phyloP scores from a whole-genome alignment of 2,113 vertebrate genomes.

The Cynoglossus semilaevis region DNA sequence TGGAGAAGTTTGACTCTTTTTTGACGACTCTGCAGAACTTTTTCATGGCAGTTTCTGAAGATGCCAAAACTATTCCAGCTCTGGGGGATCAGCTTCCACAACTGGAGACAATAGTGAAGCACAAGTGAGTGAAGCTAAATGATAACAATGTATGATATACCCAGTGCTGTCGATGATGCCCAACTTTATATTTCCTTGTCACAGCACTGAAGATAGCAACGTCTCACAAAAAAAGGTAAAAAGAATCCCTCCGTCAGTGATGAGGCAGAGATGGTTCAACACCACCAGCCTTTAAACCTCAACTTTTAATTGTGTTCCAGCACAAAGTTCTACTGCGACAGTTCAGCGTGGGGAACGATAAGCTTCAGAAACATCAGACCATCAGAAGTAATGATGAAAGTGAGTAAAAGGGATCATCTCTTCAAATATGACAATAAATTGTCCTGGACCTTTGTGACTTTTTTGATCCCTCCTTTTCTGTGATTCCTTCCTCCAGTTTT shows the following conservation, averaged over 20 bases:
- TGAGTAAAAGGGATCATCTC: conserved; percentile 63
- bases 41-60: conserved; percentile 88
- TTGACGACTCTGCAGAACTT: conserved; percentile 80
- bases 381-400: conserved; percentile 90
- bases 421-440: not conserved
- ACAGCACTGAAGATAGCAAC: conserved; percentile 87
- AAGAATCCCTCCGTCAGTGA: accelerated
- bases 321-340: conserved; percentile 94
- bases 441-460: not conserved
- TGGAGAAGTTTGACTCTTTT: too few species aligned
- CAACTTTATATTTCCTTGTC: not conserved
- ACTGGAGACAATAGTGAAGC: conserved; percentile 87
- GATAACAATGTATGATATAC: not conserved
- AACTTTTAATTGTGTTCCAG: conserved; percentile 62
- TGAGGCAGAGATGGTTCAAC: not conserved
- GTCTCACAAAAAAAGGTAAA: conserved; percentile 85
- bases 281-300: not conserved
- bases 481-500: conserved; percentile 84
- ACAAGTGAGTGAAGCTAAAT: conserved; percentile 78
- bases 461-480: not conserved
- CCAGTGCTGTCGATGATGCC: not conserved
- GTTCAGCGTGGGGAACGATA: conserved; percentile 90
- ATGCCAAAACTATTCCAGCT: conserved; percentile 82
- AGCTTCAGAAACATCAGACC: conserved; percentile 88
- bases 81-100: conserved; percentile 90